Percentiles rank a stretch among this genome's conserved stretches.
Conservation (phyloP, 2,113 vertebrate species). For the Formicarius rufipectus region DNA sequence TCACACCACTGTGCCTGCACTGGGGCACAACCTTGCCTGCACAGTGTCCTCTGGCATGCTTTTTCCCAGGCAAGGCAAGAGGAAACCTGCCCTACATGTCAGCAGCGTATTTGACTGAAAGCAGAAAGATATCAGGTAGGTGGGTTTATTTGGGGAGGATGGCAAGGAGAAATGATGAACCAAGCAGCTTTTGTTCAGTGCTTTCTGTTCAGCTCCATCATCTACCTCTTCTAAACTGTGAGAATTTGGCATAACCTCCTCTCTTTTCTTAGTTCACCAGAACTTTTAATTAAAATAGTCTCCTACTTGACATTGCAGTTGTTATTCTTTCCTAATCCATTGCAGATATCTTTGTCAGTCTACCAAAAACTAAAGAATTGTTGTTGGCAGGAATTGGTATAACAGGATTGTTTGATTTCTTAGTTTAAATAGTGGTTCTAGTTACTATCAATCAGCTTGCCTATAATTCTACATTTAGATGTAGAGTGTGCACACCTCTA, state of each 20-base stretch:
- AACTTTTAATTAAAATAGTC: neutral
- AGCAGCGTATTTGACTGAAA: neutral
- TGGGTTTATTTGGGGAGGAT: neutral
- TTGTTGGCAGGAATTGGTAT: neutral
- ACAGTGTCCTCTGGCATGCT: neutral
- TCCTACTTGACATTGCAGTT: neutral
- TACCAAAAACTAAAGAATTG: neutral
- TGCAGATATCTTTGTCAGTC: neutral
- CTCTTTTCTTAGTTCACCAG: neutral
- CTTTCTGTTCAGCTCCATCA: neutral
- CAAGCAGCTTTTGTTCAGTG: neutral
- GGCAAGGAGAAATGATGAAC: neutral
- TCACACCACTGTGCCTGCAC: neutral
- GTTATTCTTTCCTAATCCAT: neutral
- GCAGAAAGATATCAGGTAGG: neutral
- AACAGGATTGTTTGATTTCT: neutral
- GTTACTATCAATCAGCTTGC: neutral
- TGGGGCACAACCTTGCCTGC: neutral
- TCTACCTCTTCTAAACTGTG: neutral
- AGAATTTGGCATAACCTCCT: neutral
- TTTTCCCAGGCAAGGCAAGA: neutral
- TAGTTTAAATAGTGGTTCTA: neutral
- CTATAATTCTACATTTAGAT: neutral
- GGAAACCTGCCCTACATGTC: neutral
- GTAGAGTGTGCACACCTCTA: neutral